These are phyloP conservation scores for Corythaixoides concolor DNA, from an alignment of 2,113 vertebrate genomes.

Conservation along the genomic window DNA sequence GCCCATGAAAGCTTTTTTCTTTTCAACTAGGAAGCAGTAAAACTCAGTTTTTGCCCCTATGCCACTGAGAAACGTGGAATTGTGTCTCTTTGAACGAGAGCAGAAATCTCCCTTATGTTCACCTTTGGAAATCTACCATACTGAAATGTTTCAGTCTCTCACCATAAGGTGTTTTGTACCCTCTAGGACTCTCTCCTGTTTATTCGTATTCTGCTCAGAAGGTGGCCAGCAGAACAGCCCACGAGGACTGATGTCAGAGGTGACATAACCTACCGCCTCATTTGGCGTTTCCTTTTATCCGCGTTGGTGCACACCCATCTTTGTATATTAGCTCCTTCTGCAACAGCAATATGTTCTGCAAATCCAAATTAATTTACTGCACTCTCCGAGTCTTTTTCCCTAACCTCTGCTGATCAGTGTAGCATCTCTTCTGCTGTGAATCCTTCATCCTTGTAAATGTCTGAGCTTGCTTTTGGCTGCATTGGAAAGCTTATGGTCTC, in stretches of 20 bases:
- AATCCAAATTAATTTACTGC: background rate
- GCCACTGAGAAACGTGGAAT: background rate
- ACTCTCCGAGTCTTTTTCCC: background rate
- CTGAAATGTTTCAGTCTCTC: background rate
- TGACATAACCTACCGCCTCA: background rate
- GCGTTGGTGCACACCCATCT: background rate
- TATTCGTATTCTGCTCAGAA: background rate
- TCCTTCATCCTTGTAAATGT: background rate
- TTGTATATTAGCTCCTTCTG: background rate
- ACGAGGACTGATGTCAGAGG: background rate
- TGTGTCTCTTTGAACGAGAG: background rate
- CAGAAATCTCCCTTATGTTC: background rate
- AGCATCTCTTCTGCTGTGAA: background rate
- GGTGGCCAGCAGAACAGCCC: background rate
- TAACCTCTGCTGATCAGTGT: background rate
- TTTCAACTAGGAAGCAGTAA: background rate
- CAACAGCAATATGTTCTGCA: background rate
- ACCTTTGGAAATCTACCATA: background rate
- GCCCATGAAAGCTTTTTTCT: background rate
- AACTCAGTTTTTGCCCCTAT: background rate
- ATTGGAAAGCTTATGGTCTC: background rate
- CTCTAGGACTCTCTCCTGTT: background rate
- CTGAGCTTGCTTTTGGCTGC: background rate
- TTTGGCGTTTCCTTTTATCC: background rate
- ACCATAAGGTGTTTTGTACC: rapidly evolving